phyloP scores from a whole-genome alignment of 23 tunicate genomes.

The Halocynthia roretzi region DNA sequence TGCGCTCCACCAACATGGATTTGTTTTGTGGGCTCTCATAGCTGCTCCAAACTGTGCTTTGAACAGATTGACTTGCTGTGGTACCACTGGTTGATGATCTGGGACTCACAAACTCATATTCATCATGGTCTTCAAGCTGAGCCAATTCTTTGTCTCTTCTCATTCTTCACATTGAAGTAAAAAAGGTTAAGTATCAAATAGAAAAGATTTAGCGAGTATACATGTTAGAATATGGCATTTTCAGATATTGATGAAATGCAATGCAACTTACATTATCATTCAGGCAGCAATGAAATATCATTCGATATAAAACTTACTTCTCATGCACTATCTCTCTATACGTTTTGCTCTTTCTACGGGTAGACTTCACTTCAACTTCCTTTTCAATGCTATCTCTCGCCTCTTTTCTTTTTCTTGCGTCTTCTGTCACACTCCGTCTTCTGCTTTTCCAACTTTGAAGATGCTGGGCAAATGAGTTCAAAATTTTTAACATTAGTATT shows the following conservation, averaged over 20 bases:
- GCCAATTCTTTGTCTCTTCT: conserved; percentile 21
- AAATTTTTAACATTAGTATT: background rate
- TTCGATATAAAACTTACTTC: conserved; percentile 26
- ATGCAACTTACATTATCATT: too few relatives aligned
- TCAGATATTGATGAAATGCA: background rate
- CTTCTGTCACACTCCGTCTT: conserved; percentile 71
- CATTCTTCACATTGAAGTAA: background rate
- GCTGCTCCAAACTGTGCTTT: too few relatives aligned
- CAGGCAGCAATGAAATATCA: too few relatives aligned
- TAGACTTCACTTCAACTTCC: conserved; percentile 10
- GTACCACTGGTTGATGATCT: conserved; percentile 7
- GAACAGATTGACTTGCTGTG: too few relatives aligned
- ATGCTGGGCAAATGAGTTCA: conserved; percentile 34
- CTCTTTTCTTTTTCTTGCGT: conserved; percentile 63
- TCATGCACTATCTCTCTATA: conserved; percentile 82
- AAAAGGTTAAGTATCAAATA: too few relatives aligned
- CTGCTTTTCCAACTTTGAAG: conserved; percentile 75
- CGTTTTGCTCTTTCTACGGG: conserved; percentile 50
- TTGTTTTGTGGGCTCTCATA: too few relatives aligned
- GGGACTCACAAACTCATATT: conserved; percentile 34
- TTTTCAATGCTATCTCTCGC: conserved; percentile 54
- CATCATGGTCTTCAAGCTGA: conserved; percentile 12
- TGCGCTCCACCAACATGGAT: too few relatives aligned
- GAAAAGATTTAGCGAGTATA: background rate
- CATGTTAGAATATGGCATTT: background rate